These are phyloP conservation scores for Achatina immaculata DNA, from an alignment of 1,140 invertebrate species.

Conservation along the genomic window DNA sequence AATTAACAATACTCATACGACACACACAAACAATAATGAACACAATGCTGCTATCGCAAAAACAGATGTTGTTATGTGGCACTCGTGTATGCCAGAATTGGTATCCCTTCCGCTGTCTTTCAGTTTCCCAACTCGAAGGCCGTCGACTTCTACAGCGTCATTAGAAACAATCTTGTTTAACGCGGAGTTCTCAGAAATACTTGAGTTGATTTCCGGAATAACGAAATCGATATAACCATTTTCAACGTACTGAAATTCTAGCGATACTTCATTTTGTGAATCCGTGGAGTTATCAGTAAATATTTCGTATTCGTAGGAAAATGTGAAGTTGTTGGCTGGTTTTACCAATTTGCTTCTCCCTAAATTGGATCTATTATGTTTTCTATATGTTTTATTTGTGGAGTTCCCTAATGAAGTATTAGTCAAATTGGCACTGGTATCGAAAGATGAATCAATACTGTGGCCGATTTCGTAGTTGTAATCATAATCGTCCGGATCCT, in stretches of 20 bases:
- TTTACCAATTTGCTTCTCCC: too few relatives aligned
- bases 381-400: too few relatives aligned
- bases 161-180: not conserved
- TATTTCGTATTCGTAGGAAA: not conserved
- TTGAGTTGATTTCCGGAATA: not conserved
- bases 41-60: not conserved
- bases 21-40: too few relatives aligned
- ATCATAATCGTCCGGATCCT: not conserved
- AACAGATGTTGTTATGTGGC: not conserved
- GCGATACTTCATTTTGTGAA: not conserved
- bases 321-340: not conserved
- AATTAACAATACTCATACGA: too few relatives aligned
- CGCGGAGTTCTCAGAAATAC: not conserved
- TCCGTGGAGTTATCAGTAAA: not conserved
- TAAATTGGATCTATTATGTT: too few relatives aligned
- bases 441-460: too few relatives aligned
- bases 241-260: not conserved
- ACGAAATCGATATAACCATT: not conserved
- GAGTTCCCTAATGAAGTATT: too few relatives aligned
- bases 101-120: not conserved
- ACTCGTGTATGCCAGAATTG: not conserved
- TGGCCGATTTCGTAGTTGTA: not conserved
- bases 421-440: too few relatives aligned
- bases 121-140: not conserved
- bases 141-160: not conserved